Percentiles rank a stretch among this genome's conserved stretches.
phyloP scores from a whole-genome alignment of 2,888 invertebrate species.

The Leptopilina syphax region DNA sequence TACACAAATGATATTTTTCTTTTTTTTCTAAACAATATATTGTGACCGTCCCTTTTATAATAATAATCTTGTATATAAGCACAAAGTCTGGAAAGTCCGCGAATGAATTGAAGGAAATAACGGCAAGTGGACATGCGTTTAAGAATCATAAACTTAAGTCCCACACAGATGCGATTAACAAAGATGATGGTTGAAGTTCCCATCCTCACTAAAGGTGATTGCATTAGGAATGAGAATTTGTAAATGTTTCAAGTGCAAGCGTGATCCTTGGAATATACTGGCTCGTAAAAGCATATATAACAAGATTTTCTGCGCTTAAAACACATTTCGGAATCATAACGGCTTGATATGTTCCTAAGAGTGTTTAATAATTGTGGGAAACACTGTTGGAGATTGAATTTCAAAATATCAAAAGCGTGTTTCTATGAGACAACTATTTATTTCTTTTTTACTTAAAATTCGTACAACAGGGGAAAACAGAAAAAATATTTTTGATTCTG shows the following conservation, averaged over 20 bases:
- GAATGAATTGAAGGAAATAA: slow-evolving; percentile 12
- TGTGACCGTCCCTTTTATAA: neutral
- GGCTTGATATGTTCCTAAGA: slow-evolving; percentile 16
- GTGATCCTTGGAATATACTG: slow-evolving; percentile 21
- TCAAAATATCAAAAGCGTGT: slow-evolving; percentile 2
- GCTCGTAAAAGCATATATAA: slow-evolving; percentile 37
- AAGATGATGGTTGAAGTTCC: slow-evolving; percentile 33
- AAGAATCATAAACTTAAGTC: slow-evolving; percentile 34
- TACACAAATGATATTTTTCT: too few species aligned
- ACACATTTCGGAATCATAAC: slow-evolving; percentile 37
- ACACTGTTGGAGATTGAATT: neutral
- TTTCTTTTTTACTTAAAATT: neutral
- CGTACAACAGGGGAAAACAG: neutral
- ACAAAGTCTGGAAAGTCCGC: slow-evolving; percentile 16
- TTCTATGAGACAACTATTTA: neutral
- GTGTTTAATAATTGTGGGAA: slow-evolving; percentile 34
- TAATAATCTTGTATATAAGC: neutral
- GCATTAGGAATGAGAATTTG: slow-evolving; percentile 36
- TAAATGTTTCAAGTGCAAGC: slow-evolving; percentile 24
- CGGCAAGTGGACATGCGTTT: slow-evolving; percentile 33
- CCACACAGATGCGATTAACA: slow-evolving; percentile 37
- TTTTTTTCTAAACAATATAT: slow-evolving; percentile 4
- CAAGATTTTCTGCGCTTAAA: slow-evolving; percentile 37
- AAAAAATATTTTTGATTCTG: too few species aligned
- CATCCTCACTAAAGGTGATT: slow-evolving; percentile 21